Evolutionary conservation across 1,140 invertebrate genomes (phyloP), one percentile per base, ranked within the genome.

Genomic region (Hyles vespertilio): DNA sequence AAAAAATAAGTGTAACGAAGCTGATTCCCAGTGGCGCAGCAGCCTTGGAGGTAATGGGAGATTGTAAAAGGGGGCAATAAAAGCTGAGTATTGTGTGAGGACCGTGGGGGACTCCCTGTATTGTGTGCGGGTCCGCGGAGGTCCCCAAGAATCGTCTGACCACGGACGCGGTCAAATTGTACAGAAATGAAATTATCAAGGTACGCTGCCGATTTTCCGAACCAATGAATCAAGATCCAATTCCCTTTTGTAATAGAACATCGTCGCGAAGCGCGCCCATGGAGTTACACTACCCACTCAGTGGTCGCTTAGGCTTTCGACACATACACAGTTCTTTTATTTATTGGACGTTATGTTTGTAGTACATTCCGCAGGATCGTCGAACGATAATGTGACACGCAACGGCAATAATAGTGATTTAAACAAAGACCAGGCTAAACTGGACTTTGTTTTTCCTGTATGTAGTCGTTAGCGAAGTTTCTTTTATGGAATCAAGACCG

Each of bases 101-200:
- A 70, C 76, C 82, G 79, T 73, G 75, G 83, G 84, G 85, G 78
- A 77, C 69, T 75, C 65, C 69, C 58, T 73, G 83, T 82, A 89
- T 89, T 89, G 84, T 89, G 69, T 79, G 77, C 75, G 76, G 72
- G 77, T 70, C 86, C 79, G 72, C 73, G 70, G 81, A 79, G 81
- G 75, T 71, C 76, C 76, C 73, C 73, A 85, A 80, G 79, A 84
- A 84, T 80, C 81, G 81, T 69, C 84, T 87, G 82, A 85, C 83
- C 85, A 88, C 79, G 76, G 78, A 74, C 81, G 81, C 86, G 86
- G 84, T 87, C 84, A 89, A 89, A 89, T 89, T 87, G 86, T 89
- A 89, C 84, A 89, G 86, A 89, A 89, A 89, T 89, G 86, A 89
- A 89, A 89, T 89, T 89, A 89, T 89, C 86, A 89, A 89, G 86